Evolutionary conservation across 2,888 invertebrate genomes (phyloP), one percentile per base, ranked within the genome.

Genomic region (Leucoptera coffeella): DNA sequence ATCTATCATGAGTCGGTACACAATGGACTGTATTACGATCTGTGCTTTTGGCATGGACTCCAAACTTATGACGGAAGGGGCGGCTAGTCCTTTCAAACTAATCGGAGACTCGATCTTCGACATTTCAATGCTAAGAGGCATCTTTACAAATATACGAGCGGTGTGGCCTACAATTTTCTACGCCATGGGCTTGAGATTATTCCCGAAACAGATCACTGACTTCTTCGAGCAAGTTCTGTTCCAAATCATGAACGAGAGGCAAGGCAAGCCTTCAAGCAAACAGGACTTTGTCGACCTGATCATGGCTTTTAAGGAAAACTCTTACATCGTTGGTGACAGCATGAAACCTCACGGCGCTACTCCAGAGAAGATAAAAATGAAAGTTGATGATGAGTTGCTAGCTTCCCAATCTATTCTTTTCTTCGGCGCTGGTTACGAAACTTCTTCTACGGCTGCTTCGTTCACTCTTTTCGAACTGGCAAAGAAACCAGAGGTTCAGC

Each of bases 391-490:
- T 14, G 27, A 26, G n/a, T 26, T 38, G 13, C 34, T 43, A 11
- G 29, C 35, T 10, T 38, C 45, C 4, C 45, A 49, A 25, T 37
- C 39, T 4, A 35, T 45, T 15, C 27, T 47, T 19, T 48, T 50
- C 32, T 47, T 45, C 26, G 28, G 42, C 9, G 52, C 45, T 13
- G 52, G 52, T 0, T 50, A 43, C 29, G 50, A 50, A 30, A 47
- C 50, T 4, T 45, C 47, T 2, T 44, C 50, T 4, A 40, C 41
- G 3, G 34, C 43, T 4, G 38, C 51, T 29, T 36, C 43, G 13
- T 48, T 42, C 22, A 28, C 35, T 3, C 29, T 45, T 1, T 43
- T 42, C 26, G 40, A 44, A 27, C 31, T 53, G 12, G 48, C 50
- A 3, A 25, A 35, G 2, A 38, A 50, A 33, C 41, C 38, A 12